Base-by-base conservation (phyloP, 2,113 vertebrate species). In the Meleagris gallopavo region DNA sequence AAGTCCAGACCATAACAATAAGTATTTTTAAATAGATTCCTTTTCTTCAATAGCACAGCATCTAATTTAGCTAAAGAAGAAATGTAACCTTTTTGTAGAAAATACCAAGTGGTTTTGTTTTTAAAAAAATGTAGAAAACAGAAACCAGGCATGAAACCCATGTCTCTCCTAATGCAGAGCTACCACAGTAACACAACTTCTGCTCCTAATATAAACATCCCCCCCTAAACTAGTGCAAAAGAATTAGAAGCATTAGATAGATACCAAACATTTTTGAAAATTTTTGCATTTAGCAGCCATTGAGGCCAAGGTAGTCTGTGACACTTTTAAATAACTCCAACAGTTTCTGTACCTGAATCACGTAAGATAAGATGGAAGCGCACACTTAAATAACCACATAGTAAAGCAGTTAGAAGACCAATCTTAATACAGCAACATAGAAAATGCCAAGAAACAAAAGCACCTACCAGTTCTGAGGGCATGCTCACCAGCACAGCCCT, bases 301-400 rank as follows among this genome's bases (percentile, higher is more conserved):
- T 12, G 27, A 61, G 67, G 45, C 66, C n/a, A 6, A 2, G 30
- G 41, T 22, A 40, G 32, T 21, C 40, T 40, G 14, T 11, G 34
- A 22, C 22, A 4, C 46, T 76, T n/a, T 1, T 20, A 27, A 48
- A 61, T 27, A 41, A 25, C 15, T 24, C 61, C 66, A 72, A 7
- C 16, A 38, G 24, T 30, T 78, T 75, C 45, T 12, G 6, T 14
- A 30, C 10, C 34, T 60, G 21, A 41, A 66, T 11, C 32, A 32
- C 14, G 1, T 24, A 18, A 21, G 4, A 13, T 34, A 6, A 20
- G 4, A 12, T 40, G 5, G 11, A 32, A 61, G 22, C 15, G 15
- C 0, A 0, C 13, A 5, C 24, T n/a, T 46, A 36, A 16, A 20
- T 19, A n/a, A 4, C 41, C 15, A 13, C 1, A 2, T 1, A 46